Base-by-base conservation (phyloP, 1,140 invertebrate genomes). In the Lamellibrachia luymesi region DNA sequence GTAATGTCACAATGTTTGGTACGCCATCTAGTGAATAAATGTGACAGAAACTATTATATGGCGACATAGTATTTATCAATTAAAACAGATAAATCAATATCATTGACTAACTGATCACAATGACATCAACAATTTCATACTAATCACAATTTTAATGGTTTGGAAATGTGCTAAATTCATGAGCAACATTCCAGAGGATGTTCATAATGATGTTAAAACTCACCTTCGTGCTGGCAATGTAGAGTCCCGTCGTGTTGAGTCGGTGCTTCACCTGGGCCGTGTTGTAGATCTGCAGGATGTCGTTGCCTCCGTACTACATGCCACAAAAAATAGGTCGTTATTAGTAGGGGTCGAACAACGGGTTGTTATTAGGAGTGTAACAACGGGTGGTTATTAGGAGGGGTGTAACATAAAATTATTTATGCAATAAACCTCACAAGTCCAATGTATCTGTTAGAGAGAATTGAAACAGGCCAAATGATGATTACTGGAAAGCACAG, bases 271-370 rank as follows among this genome's bases (percentile, higher is more conserved):
- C 97, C 96, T 99, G 99, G n/a, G 98, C 97, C 0, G 98, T 97
- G 95, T 99, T 99, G 95, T 99, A 99, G 90, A 99, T 98, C 96
- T 99, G 98, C 0, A 99, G 96, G 0, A 99, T 96, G 97, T 99
- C 99, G 96, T 98, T 99, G 2, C 99, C 99, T 50, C 98, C 98
- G 96, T 98, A 99, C 96, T 96, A 94, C 38, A 94, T 94, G 7
- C 38, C 93, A 92, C 92, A 93, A 10, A 0, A 52, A 50, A 92
- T 22, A 92, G 49, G 49, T 25, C 50, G 13, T 17, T 92, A 17
- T 92, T 17, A 17, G 17, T 1, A 50, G 13, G 17, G 17, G 50
- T 92, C n/a, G 17, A 27, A 25, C 50, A 17, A 49, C n/a, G 49
- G 50, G 91, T 22, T 38, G 38, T 38, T 1, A 38, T 38, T 38